Base-by-base conservation (phyloP, 1,140 invertebrate species). In the Meloidogyne hapla region DNA sequence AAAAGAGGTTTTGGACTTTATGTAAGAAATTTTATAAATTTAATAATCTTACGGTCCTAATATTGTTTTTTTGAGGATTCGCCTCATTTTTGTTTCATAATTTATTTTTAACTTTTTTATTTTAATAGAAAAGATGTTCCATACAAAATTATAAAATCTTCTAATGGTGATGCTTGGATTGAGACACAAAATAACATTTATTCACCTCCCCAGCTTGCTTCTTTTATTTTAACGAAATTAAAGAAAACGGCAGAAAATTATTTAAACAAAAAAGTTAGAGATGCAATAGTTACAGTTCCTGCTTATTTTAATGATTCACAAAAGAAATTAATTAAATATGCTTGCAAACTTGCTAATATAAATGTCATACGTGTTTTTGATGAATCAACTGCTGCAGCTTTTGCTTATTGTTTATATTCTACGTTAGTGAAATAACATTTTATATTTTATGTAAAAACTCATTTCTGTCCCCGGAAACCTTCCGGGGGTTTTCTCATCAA, bases 161-260 rank as follows among this genome's bases (percentile, higher is more conserved):
- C 94, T 1, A 99, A 99, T 90, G 96, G 97, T n/a, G 97, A 99
- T 90, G 97, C 96, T 48, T 99, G 97, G 97, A 92, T 99, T 13
- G 93, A 98, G 89, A 92, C 91, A 81, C 93, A 97, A 88, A 94
- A 94, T 18, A 96, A 96, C 89, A 90, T 94, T 83, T 96, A 96
- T 86, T 95, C 94, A 1, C 95, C 95, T 28, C 94, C 93, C 88
- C 94, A 97, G 89, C 92, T 98, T 84, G 95, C 94, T 76, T 94
- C 94, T 23, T 96, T 96, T 89, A 91, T 95, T 18, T 89, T 97
- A 0, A 92, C 92, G 80, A 96, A 97, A 89, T 96, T 97, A 94
- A 96, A 94, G 88, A 94, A 96, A 90, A 96, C 94, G 1, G 94
- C 95, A 28, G 94, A 96, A 82, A 91, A 90, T 63, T 96, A 95